Evolutionary conservation across 2,113 vertebrate genomes (phyloP), one percentile per base, ranked within the genome.

Genomic region (Rhineura floridana): DNA sequence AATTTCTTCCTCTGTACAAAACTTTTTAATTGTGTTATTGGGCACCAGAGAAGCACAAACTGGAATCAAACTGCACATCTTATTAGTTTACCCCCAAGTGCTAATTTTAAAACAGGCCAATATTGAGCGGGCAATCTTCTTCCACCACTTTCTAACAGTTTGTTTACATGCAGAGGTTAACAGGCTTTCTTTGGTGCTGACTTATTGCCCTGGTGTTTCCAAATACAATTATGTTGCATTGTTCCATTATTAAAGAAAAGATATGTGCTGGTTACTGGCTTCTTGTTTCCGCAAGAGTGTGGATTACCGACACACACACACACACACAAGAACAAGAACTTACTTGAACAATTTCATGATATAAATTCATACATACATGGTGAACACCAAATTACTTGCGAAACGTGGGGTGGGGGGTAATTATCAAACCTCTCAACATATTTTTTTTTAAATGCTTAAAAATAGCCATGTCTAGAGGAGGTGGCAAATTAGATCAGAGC

Each of bases 161-260:
- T 42, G 3, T 19, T 17, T 55, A 46, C 46, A 55, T 69, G 36
- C 36, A 9, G 50, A 42, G 25, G 33, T 84, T 75, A 75, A 42
- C 75, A 81, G 59, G 9, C 70, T 13, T 84, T 73, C 72, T 84
- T 55, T 73, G 69, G 36, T 52, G 69, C n/a, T 55, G 50, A 55
- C 25, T 5, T 10, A 30, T 84, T 75, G 36, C 10, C 9, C 85
- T 63, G n/a, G 30, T 85, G 50, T 46, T 88, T 80, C 87, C 83
- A 85, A 79, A 91, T 76, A 90, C 84, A 91, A 67, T 15, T 19
- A 86, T 59, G 36, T 79, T 89, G 90, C 77, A 17, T 21, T 55
- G 0, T 63, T 65, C 23, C 36, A 65, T 48, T 46, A 44, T 83
- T 83, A 23, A 84, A 0, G 52, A 39, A 44, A 2, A 39, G 8